phyloP scores from a whole-genome alignment of 2,113 vertebrate species.

The Phycodurus eques region DNA sequence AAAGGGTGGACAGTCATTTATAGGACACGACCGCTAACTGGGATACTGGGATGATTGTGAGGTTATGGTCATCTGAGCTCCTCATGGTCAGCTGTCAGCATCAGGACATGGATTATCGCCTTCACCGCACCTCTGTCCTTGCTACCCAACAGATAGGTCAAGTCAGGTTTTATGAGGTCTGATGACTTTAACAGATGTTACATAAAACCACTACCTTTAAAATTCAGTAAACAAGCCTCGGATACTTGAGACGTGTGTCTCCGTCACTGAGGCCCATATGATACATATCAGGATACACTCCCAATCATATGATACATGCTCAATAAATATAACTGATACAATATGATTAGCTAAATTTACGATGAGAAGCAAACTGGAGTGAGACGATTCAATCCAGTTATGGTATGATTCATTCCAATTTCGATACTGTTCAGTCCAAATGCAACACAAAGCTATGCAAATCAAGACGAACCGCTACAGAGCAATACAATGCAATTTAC shows the following conservation, averaged over 20 bases:
- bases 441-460: not conserved
- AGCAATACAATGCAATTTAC: not conserved
- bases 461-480: not conserved
- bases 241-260: not conserved
- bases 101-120: conserved; percentile 58
- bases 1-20: not conserved
- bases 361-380: no score
- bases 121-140: conserved; percentile 53
- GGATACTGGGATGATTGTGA: conserved; percentile 53
- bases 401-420: not conserved
- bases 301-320: no score
- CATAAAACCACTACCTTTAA: not conserved
- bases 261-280: no score
- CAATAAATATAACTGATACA: no score
- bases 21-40: not conserved
- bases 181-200: conserved; percentile 15
- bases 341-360: no score
- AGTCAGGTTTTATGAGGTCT: conserved; percentile 23
- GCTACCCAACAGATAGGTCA: conserved; percentile 28
- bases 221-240: not conserved
- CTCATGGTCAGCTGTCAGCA: conserved; percentile 61
- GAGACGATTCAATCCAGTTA: no score
- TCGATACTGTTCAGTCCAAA: no score
- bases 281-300: no score
- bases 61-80: conserved; percentile 54